Conservation (phyloP, 2,888 invertebrate species). For the Sussaba pulchella region DNA sequence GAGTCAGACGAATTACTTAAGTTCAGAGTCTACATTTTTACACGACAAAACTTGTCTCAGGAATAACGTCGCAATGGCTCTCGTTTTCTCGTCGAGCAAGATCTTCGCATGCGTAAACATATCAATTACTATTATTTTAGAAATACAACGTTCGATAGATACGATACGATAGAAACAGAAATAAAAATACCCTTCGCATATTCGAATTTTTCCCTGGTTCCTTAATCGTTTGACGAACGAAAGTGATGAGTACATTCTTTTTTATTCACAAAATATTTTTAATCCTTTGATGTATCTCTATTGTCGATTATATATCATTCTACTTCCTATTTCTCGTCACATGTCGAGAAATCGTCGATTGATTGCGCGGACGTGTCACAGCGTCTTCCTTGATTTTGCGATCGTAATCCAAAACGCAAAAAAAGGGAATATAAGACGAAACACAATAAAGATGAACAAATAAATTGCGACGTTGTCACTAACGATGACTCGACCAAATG, state of each 20-base stretch:
- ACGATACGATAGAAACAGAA: too few species aligned
- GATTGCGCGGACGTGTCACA: slow-evolving; percentile 36
- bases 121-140: too few species aligned
- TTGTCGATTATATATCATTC: too few species aligned
- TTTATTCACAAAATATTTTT: too few species aligned
- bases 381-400: slow-evolving; percentile 35
- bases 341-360: slow-evolving; percentile 24
- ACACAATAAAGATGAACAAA: slow-evolving; percentile 37
- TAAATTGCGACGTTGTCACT: slow-evolving; percentile 43
- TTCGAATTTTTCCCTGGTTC: slow-evolving; percentile 30
- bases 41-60: background rate
- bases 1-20: background rate
- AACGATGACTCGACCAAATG: slow-evolving; percentile 54
- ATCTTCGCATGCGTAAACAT: background rate
- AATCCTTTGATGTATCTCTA: too few species aligned
- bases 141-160: too few species aligned
- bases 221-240: too few species aligned
- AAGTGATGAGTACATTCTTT: too few species aligned
- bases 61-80: background rate
- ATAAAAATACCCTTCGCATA: too few species aligned
- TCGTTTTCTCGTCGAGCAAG: background rate
- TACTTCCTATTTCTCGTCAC: too few species aligned
- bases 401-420: slow-evolving; percentile 27
- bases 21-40: slow-evolving; percentile 2
- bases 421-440: background rate